These are phyloP conservation scores for Rhyacichthys aspro DNA, from an alignment of 2,797 vertebrate genomes.

Conservation along the genomic window DNA sequence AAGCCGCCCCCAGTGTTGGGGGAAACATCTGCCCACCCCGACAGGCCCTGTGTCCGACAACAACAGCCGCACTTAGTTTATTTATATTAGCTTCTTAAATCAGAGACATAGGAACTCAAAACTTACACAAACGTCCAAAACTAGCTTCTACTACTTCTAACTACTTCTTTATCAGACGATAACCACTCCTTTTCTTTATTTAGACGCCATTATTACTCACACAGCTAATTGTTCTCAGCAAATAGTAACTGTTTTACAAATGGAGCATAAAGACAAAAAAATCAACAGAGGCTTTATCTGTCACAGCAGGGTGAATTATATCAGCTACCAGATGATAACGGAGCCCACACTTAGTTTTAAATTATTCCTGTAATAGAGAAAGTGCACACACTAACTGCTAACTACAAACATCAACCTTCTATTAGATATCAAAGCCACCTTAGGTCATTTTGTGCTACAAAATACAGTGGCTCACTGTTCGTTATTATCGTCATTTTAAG, in stretches of 20 bases:
- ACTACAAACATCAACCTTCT: too few relatives aligned
- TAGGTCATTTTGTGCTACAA: too few relatives aligned
- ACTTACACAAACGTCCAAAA: neutral
- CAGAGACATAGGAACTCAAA: neutral
- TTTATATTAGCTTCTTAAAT: neutral
- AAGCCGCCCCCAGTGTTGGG: conserved; percentile 7
- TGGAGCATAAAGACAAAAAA: neutral
- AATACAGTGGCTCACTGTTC: too few relatives aligned
- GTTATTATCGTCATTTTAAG: too few relatives aligned
- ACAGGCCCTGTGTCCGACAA: conserved; percentile 4
- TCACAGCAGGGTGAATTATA: neutral
- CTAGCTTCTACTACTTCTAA: too few relatives aligned
- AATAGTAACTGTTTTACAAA: too few relatives aligned
- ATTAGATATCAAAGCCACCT: too few relatives aligned
- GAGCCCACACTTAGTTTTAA: neutral
- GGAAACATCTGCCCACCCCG: conserved; percentile 1
- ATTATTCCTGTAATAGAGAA: neutral
- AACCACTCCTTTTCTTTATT: too few relatives aligned
- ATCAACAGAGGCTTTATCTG: neutral
- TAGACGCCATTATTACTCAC: too few relatives aligned
- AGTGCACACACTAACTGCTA: too few relatives aligned
- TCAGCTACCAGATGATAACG: neutral
- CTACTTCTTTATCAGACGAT: too few relatives aligned
- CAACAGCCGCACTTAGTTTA: neutral
- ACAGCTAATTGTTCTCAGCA: neutral